These are phyloP conservation scores for Actenoides lindsayi DNA, from an alignment of 2,113 vertebrate genomes.

Conservation along the genomic window DNA sequence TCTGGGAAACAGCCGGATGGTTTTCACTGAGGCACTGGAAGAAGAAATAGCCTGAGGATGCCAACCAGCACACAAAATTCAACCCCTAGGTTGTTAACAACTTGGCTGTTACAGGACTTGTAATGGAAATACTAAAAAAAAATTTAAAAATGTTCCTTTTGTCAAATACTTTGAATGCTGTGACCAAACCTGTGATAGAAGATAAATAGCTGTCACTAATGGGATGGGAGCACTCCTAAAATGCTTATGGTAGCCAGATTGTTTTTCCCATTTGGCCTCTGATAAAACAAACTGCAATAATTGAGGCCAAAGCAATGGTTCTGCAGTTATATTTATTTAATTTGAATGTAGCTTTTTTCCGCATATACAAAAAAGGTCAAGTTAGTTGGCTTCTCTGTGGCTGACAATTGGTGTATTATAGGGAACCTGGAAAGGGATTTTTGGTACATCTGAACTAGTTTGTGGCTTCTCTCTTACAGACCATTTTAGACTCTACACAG, in stretches of 20 bases:
- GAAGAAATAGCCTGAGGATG: background rate
- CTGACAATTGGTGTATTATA: background rate
- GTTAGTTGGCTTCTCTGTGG: background rate
- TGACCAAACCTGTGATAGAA: background rate
- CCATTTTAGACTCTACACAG: slow-evolving; percentile 93
- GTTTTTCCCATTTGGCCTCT: background rate
- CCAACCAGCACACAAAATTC: background rate
- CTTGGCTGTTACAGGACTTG: background rate
- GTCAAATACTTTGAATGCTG: background rate
- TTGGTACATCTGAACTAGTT: background rate
- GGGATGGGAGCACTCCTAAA: background rate
- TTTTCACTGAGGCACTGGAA: background rate
- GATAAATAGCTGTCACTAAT: background rate
- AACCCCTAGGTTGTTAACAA: background rate
- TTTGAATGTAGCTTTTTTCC: background rate
- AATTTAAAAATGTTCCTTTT: background rate
- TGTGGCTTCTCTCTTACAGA: slow-evolving; percentile 73
- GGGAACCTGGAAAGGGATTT: background rate
- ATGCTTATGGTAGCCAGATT: background rate
- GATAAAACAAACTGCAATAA: background rate
- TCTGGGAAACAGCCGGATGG: background rate
- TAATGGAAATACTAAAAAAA: background rate
- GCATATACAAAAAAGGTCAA: background rate
- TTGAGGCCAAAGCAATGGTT: background rate
- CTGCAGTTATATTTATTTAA: background rate